phyloP scores from a whole-genome alignment of 2,113 vertebrate genomes.

The Leucopternis melanops region DNA sequence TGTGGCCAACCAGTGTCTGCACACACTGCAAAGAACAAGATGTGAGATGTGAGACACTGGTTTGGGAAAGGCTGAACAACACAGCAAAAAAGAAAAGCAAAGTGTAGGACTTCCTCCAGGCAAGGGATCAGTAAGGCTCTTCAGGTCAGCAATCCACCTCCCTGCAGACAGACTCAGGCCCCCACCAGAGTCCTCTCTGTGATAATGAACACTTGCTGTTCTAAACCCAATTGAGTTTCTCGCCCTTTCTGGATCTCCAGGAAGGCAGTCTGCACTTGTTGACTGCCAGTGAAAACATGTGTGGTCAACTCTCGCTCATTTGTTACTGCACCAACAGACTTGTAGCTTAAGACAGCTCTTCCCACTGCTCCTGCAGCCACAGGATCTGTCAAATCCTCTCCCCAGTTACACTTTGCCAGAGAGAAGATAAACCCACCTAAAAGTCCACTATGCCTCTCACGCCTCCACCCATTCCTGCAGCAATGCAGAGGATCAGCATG shows the following conservation, averaged over 20 bases:
- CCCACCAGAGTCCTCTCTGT: not conserved
- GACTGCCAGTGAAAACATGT: rapidly evolving
- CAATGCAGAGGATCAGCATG: not conserved
- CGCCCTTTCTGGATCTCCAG: too few species aligned
- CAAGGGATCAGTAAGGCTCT: not conserved
- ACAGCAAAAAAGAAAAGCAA: not conserved
- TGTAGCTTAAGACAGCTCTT: not conserved
- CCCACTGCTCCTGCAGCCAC: not conserved
- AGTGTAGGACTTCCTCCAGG: rapidly evolving
- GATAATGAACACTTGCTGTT: rapidly evolving
- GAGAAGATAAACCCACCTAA: not conserved
- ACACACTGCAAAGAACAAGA: conserved; percentile 22
- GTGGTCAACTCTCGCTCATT: not conserved
- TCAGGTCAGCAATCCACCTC: not conserved
- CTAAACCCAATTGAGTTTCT: not conserved
- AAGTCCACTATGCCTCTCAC: not conserved
- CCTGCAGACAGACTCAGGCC: not conserved
- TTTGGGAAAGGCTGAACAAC: not conserved
- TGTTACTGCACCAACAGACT: not conserved
- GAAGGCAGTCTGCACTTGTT: too few species aligned
- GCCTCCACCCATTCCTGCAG: not conserved
- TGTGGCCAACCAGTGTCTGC: conserved; percentile 68
- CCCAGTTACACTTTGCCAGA: not conserved
- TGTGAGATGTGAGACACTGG: rapidly evolving
- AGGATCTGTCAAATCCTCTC: not conserved